These are phyloP conservation scores for Scartelaos histophorus DNA, from an alignment of 2,113 vertebrate species.

Conservation along the genomic window DNA sequence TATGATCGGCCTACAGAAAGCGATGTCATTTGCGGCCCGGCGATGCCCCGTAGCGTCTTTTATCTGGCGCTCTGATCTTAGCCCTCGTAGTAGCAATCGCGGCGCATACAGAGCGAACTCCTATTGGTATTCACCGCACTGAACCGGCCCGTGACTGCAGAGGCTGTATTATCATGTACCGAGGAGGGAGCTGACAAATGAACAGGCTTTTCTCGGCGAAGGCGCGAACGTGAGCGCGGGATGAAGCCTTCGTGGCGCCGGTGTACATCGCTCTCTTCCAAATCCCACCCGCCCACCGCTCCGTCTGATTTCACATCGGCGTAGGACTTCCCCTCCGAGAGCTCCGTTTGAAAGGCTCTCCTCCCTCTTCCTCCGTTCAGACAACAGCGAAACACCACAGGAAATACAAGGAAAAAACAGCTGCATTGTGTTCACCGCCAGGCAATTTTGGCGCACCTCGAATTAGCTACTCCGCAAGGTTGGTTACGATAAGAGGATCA, in stretches of 20 bases:
- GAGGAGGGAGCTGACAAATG: conserved; percentile 6
- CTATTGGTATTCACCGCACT: not conserved
- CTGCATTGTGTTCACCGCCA: conserved; percentile 49
- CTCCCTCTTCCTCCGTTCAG: not conserved
- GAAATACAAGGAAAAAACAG: conserved; percentile 34
- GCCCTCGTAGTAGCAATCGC: not conserved
- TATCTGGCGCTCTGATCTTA: not conserved
- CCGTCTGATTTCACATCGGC: conserved; percentile 63
- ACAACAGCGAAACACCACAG: conserved; percentile 18
- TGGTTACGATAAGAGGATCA: conserved; percentile 76
- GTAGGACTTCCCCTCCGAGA: conserved; percentile 58
- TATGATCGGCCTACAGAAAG: no score
- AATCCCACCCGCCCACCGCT: conserved; percentile 63
- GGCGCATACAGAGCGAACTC: no score
- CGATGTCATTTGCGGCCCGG: no score
- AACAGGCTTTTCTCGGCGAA: conserved; percentile 15
- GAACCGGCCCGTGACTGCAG: not conserved
- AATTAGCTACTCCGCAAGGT: conserved; percentile 67
- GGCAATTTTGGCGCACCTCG: conserved; percentile 63
- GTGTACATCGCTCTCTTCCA: conserved; percentile 43
- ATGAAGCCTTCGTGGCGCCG: conserved; percentile 53
- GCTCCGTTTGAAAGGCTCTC: conserved; percentile 52
- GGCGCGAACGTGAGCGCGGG: conserved; percentile 33
- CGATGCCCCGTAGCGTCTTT: not conserved
- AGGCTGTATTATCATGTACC: not conserved